Evolutionary conservation across 2,113 vertebrate species (phyloP).

Genomic region (Serilophus lunatus): DNA sequence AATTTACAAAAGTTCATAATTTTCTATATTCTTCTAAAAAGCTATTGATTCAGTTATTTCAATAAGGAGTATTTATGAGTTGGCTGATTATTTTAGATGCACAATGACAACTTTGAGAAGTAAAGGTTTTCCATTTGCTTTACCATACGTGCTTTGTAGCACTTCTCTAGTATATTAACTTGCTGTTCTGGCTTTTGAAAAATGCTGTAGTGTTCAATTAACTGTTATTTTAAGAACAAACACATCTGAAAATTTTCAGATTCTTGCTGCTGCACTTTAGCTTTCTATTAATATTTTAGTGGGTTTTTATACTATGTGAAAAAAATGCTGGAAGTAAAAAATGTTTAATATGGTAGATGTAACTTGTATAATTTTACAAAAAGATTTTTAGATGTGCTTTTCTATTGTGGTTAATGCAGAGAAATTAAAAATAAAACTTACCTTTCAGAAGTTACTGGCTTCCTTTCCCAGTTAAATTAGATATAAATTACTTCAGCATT

Average conservation of each 20-base stretch:
- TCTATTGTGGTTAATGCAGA: not conserved
- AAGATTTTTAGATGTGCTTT: not conserved
- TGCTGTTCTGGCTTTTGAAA: not conserved
- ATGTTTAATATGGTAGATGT: accelerated
- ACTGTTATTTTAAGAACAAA: not conserved
- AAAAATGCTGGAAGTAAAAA: not conserved
- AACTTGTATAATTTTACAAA: not conserved
- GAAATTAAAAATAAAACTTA: not conserved
- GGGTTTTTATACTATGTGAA: not conserved
- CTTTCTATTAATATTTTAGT: not conserved
- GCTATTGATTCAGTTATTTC: not conserved
- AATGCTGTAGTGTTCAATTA: not conserved
- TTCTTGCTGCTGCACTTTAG: not conserved
- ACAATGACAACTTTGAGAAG: not conserved
- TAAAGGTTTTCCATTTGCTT: not conserved
- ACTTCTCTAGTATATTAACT: not conserved
- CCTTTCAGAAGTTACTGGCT: not conserved
- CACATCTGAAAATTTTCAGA: not conserved
- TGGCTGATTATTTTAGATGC: not conserved
- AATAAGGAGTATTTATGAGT: not conserved
- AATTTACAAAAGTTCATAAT: not conserved
- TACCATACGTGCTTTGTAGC: not conserved
- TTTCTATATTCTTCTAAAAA: not conserved
- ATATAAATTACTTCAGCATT: not conserved
- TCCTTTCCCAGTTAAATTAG: not conserved